Evolutionary conservation across 2,888 invertebrate species (phyloP), one percentile per base, ranked within the genome.

Genomic region (Chrysomela aeneicollis): DNA sequence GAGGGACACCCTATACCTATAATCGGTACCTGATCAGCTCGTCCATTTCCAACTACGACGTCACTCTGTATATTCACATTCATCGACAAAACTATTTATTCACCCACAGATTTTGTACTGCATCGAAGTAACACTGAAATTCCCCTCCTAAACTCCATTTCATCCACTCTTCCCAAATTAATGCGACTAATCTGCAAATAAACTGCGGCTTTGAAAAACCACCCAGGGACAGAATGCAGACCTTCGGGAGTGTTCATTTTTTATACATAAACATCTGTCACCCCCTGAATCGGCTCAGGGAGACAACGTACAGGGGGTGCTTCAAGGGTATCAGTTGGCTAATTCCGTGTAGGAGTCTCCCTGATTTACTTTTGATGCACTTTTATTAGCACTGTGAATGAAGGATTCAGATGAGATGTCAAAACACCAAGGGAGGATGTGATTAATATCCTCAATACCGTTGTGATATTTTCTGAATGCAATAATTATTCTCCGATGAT

Each of bases 201-300:
- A 73, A 70, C 72, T 67, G 63, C 67, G 64, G 67, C 65, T 71
- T 65, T 67, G 64, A 64, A 60, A 53, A 62, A 51, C 62, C 62
- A 59, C 62, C 53, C 54, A 59, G 62, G 66, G 59, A 62, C 32
- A 59, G 54, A 62, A 58, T 52, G 32, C 53, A 42, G 58, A 63
- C 65, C 66, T 54, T 55, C 59, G 58, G 59, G 66, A 64, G 59
- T 69, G 70, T 73, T 77, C 74, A 75, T 79, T 78, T 79, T 79
- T 78, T 78, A 77, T 70, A 72, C 74, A 73, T 73, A 72, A 78
- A 79, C 79, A 80, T 79, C 79, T 80, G 79, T 78, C 77, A 73
- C 77, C 71, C 72, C 69, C 66, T 66, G 69, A 66, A 65, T 71
- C 71, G 71, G 70, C 70, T 69, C 67, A 52, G 61, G 66, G 64